Evolutionary conservation across 35 echinoderm and acorn worm species (phyloP).

Genomic region (Holothuria glaberrima): DNA sequence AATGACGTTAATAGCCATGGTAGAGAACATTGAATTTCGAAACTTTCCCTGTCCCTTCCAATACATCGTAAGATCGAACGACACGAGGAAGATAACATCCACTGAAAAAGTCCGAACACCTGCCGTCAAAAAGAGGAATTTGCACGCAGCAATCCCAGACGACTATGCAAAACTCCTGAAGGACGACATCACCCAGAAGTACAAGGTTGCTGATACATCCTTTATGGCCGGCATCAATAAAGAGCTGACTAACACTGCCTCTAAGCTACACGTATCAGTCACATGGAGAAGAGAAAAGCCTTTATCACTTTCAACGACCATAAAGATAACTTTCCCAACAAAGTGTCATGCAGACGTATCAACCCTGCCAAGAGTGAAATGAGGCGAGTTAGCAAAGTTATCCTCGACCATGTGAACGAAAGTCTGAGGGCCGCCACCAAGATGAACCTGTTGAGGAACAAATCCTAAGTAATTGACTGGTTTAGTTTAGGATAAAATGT

Average conservation of each 20-base stretch:
- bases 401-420: not conserved
- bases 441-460: conserved; percentile 5
- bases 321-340: conserved; percentile 17
- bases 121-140: not conserved
- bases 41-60: too few species aligned
- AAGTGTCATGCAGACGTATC: conserved; percentile 35
- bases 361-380: conserved; percentile 13
- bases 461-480: not conserved
- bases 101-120: too few species aligned
- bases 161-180: conserved; percentile 4
- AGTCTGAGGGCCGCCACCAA: not conserved
- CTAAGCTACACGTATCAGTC: not conserved
- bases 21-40: too few species aligned
- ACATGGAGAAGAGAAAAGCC: not conserved
- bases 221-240: not conserved
- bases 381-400: conserved; percentile 2
- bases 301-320: conserved; percentile 1
- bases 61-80: too few species aligned
- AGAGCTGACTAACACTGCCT: not conserved
- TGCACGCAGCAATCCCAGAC: not conserved
- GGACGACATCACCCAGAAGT: conserved; percentile 10
- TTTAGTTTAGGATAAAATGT: too few species aligned
- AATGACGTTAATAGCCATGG: too few species aligned
- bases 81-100: too few species aligned
- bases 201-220: not conserved